These are phyloP conservation scores for Brachypterus glaber DNA, from an alignment of 2,888 invertebrate genomes.

Conservation along the genomic window DNA sequence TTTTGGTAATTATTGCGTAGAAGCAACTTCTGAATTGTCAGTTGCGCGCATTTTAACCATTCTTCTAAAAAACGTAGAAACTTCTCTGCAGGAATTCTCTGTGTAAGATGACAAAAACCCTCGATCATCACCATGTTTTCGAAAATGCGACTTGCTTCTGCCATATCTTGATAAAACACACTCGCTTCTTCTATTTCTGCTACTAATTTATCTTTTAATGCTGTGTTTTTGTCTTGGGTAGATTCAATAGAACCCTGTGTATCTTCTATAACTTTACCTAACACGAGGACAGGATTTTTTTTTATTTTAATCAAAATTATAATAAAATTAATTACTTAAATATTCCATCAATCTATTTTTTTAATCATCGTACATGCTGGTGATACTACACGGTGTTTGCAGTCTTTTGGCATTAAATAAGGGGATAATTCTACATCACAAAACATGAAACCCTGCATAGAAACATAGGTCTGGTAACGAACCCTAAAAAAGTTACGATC, in stretches of 20 bases:
- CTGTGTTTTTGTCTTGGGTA: conserved; percentile 22
- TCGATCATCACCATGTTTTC: conserved; percentile 41
- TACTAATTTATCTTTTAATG: conserved; percentile 20
- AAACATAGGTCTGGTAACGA: too few relatives aligned
- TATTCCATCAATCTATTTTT: too few relatives aligned
- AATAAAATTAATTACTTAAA: too few relatives aligned
- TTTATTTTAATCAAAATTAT: too few relatives aligned
- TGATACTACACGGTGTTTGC: too few relatives aligned
- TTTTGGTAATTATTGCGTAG: conserved; percentile 49
- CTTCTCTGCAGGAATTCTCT: conserved; percentile 53
- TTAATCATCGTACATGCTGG: too few relatives aligned
- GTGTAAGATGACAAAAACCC: conserved; percentile 45
- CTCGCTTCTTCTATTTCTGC: conserved; percentile 43
- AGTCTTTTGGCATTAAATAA: too few relatives aligned
- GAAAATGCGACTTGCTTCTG: conserved; percentile 43
- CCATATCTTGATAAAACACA: conserved; percentile 43
- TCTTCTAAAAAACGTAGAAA: conserved; percentile 48
- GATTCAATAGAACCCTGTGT: conserved; percentile 18
- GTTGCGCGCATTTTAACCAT: conserved; percentile 48
- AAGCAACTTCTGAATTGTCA: conserved; percentile 49
- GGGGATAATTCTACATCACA: too few relatives aligned
- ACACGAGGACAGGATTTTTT: too few relatives aligned
- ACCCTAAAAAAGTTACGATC: too few relatives aligned
- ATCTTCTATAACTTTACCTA: conserved; percentile 27
- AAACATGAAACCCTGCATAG: too few relatives aligned